phyloP scores from a whole-genome alignment of 2,888 invertebrate species.

The Cryptocheilus praepositus region DNA sequence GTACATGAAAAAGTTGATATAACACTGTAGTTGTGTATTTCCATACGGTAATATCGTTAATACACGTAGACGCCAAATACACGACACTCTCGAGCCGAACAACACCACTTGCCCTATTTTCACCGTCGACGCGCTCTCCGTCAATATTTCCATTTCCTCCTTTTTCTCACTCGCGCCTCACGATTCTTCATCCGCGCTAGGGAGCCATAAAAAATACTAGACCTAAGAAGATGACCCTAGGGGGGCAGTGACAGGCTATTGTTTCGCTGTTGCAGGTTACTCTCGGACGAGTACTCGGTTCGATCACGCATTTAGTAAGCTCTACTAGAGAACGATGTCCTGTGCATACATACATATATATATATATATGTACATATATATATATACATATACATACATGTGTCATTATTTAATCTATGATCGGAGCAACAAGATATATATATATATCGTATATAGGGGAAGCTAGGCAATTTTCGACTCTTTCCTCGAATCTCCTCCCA shows the following conservation, averaged over 20 bases:
- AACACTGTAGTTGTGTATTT: too few relatives aligned
- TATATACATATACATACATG: neutral
- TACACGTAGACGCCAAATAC: neutral
- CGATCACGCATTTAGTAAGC: slow-evolving; percentile 75
- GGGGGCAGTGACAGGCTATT: slow-evolving; percentile 71
- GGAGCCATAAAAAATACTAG: slow-evolving; percentile 30
- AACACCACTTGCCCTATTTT: too few relatives aligned
- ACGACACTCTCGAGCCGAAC: too few relatives aligned
- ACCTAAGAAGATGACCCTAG: slow-evolving; percentile 56
- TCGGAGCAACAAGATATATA: slow-evolving; percentile 31
- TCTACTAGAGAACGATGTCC: slow-evolving; percentile 70
- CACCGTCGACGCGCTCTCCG: too few relatives aligned
- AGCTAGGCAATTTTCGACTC: too few relatives aligned
- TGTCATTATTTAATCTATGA: too few relatives aligned
- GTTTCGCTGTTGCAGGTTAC: slow-evolving; percentile 74
- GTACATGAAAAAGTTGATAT: too few relatives aligned
- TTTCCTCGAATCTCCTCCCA: too few relatives aligned
- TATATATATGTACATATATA: slow-evolving; percentile 26
- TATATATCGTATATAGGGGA: too few relatives aligned
- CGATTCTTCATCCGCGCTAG: slow-evolving; percentile 4
- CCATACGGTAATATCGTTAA: neutral
- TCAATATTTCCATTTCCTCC: neutral
- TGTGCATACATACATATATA: slow-evolving; percentile 60
- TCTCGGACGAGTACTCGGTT: slow-evolving; percentile 74
- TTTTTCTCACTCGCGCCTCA: neutral